phyloP scores from a whole-genome alignment of 1,140 invertebrate species.

The Laupala kohalensis region DNA sequence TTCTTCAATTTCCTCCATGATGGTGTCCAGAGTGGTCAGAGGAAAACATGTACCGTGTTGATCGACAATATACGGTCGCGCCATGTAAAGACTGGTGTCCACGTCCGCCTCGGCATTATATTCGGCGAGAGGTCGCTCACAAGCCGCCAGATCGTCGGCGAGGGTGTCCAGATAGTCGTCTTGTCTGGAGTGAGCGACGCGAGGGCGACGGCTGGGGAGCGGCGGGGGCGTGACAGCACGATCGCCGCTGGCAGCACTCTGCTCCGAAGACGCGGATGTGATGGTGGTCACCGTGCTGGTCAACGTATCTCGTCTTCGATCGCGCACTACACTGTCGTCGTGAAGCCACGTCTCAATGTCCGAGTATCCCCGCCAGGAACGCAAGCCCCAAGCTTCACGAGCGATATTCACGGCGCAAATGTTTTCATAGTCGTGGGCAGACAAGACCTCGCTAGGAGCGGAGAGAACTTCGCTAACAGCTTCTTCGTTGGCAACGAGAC shows the following conservation, averaged over 20 bases:
- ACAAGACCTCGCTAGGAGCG: conserved; percentile 43
- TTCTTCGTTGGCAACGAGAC: conserved; percentile 25
- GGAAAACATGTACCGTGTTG: conserved; percentile 38
- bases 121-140: conserved; percentile 21
- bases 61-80: conserved; percentile 40
- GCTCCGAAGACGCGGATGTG: conserved; percentile 26
- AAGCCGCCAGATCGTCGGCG: conserved; percentile 32
- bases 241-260: conserved; percentile 14
- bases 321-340: conserved; percentile 43
- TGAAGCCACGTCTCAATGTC: conserved; percentile 51
- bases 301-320: conserved; percentile 39
- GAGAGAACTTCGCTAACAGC: conserved; percentile 44
- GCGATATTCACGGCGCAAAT: conserved; percentile 50
- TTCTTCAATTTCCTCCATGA: conserved; percentile 43
- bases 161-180: conserved; percentile 41
- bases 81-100: conserved; percentile 34
- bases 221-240: conserved; percentile 1
- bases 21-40: conserved; percentile 37
- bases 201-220: conserved; percentile 8
- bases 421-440: conserved; percentile 54
- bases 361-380: conserved; percentile 49
- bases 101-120: conserved; percentile 25
- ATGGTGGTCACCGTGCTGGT: conserved; percentile 31
- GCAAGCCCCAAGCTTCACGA: conserved; percentile 46
- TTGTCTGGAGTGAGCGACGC: conserved; percentile 26